Percentiles rank a stretch among this genome's conserved stretches.
These are phyloP conservation scores for Melanchra persicariae DNA, from an alignment of 2,888 invertebrate species.

Conservation along the genomic window DNA sequence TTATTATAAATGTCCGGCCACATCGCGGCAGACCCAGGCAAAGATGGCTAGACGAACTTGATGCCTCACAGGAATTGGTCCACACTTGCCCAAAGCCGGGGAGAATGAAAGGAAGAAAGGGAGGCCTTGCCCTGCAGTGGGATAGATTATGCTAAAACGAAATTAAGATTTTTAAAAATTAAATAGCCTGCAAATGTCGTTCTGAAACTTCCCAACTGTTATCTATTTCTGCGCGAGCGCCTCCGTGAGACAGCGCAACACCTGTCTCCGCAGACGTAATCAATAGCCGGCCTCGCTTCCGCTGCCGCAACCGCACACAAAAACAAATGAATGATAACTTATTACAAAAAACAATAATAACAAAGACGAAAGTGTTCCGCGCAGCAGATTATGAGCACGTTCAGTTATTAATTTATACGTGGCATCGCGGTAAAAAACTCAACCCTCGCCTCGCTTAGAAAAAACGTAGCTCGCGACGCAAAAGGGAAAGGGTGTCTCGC, in stretches of 20 bases:
- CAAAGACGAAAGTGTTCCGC: constrained; percentile 90
- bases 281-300: constrained; percentile 86
- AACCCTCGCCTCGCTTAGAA: constrained; percentile 87
- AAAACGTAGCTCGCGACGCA: constrained; percentile 89
- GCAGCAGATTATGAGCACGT: constrained; percentile 90
- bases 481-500: constrained; percentile 90
- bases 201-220: constrained; percentile 29
- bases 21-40: no score
- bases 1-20: no score
- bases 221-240: constrained; percentile 51
- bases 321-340: constrained; percentile 88
- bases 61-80: no score
- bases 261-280: constrained; percentile 86
- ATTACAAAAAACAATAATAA: constrained; percentile 79
- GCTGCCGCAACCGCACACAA: constrained; percentile 76
- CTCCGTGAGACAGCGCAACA: constrained; percentile 69
- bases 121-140: no score
- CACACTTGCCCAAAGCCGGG: no score
- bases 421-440: constrained; percentile 86
- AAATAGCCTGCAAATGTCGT: neutral
- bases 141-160: no score
- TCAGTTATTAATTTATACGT: constrained; percentile 91
- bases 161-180: neutral
- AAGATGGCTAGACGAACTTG: no score
- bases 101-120: no score